Evolutionary conservation across 1,140 invertebrate genomes (phyloP).

Genomic region (Homarus americanus): DNA sequence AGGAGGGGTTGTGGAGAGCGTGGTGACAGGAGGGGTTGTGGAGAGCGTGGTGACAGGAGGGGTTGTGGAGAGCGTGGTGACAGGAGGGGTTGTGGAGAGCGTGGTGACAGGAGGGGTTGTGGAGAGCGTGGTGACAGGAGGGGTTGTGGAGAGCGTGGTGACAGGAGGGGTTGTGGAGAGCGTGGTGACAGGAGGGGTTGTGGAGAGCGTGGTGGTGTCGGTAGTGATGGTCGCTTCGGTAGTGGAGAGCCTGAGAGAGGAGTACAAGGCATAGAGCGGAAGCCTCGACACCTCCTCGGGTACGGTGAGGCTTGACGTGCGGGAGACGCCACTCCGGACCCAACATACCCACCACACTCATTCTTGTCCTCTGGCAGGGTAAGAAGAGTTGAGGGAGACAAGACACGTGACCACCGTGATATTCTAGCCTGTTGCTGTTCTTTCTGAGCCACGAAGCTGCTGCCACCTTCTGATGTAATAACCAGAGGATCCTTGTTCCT

Average conservation of each 20-base stretch:
- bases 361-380: constrained; percentile 57
- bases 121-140: not conserved
- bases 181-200: not conserved
- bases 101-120: not conserved
- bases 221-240: not conserved
- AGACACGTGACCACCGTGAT: not conserved
- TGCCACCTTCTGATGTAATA: not conserved
- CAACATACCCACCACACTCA: not conserved
- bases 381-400: constrained; percentile 10
- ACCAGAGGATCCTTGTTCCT: not conserved
- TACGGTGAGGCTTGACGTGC: constrained; percentile 55
- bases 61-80: not conserved
- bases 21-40: too few relatives aligned
- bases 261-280: constrained; percentile 48
- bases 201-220: not conserved
- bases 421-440: not conserved
- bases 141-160: not conserved
- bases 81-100: not conserved
- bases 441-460: constrained; percentile 14
- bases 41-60: not conserved
- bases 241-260: not conserved
- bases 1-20: too few relatives aligned
- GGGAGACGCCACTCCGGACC: not conserved
- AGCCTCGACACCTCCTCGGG: constrained; percentile 45
- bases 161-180: not conserved